A percentile compares a stretch with the other conserved stretches of the same genome.
Conservation (phyloP, 2,888 invertebrate species). For the Spilarctia lutea region DNA sequence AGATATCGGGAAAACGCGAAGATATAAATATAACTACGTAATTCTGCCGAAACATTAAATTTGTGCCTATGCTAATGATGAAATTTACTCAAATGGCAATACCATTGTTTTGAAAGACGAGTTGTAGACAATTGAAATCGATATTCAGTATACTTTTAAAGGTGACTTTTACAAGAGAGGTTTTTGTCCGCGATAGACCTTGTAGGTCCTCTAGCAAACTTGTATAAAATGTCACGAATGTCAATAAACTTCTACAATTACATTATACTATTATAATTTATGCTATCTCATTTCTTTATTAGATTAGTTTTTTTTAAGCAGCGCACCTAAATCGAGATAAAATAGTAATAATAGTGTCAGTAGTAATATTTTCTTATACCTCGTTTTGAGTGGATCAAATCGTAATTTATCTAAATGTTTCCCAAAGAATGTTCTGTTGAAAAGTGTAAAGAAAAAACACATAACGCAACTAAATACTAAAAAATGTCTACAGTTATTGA, state of each 20-base stretch:
- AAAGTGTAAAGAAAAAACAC: too few relatives aligned
- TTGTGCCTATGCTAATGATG: too few relatives aligned
- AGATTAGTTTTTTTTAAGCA: not conserved
- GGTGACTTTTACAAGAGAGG: not conserved
- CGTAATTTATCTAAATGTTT: too few relatives aligned
- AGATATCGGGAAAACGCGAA: too few relatives aligned
- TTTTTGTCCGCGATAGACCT: not conserved
- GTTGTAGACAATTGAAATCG: not conserved
- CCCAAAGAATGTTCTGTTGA: too few relatives aligned
- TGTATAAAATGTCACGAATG: not conserved
- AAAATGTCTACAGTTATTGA: too few relatives aligned
- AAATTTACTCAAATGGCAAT: too few relatives aligned
- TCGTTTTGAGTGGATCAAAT: too few relatives aligned
- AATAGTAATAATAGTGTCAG: not conserved
- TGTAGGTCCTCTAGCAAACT: not conserved
- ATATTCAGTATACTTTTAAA: not conserved
- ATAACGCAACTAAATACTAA: too few relatives aligned
- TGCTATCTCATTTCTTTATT: not conserved
- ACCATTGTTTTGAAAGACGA: too few relatives aligned
- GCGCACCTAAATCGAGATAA: not conserved
- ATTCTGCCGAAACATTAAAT: too few relatives aligned
- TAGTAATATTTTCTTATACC: not conserved
- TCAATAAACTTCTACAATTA: not conserved
- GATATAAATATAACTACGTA: too few relatives aligned
- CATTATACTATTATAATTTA: not conserved